phyloP scores from a whole-genome alignment of 2,113 vertebrate species.

The Oryzias melastigma region DNA sequence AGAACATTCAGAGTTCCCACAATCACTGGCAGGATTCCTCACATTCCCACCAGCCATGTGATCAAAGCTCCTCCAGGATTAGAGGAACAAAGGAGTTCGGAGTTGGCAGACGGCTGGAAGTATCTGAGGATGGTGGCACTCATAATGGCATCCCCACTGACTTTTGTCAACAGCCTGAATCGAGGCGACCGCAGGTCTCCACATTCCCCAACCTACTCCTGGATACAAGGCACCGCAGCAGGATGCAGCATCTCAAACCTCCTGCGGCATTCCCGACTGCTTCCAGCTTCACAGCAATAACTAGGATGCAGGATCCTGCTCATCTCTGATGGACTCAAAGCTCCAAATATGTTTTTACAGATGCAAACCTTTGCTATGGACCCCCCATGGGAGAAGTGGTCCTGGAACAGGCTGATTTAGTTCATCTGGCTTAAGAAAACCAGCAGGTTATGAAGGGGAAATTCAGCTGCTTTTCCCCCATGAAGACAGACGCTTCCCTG shows the following conservation, averaged over 20 bases:
- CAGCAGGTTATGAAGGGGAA: no score
- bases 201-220: slow-evolving; percentile 67
- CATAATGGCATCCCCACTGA: slow-evolving; percentile 57
- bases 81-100: slow-evolving; percentile 37
- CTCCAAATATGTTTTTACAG: no score
- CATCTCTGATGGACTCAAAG: no score
- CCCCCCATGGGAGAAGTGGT: no score
- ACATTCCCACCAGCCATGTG: slow-evolving; percentile 13
- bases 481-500: no score
- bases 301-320: not conserved
- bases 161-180: slow-evolving; percentile 57
- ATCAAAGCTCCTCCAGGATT: slow-evolving; percentile 40
- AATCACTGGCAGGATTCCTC: slow-evolving; percentile 27
- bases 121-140: slow-evolving; percentile 38
- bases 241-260: slow-evolving; percentile 10
- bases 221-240: slow-evolving; percentile 69
- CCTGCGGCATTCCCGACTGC: slow-evolving; percentile 6
- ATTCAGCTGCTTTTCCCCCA: no score
- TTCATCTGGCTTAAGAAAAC: no score
- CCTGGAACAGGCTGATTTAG: no score
- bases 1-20: slow-evolving; percentile 53
- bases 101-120: slow-evolving; percentile 27
- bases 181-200: slow-evolving; percentile 61
- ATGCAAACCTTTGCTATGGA: no score
- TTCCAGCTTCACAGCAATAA: not conserved